Conservation (phyloP, 2,888 invertebrate species). For the Philonicus albiceps region DNA sequence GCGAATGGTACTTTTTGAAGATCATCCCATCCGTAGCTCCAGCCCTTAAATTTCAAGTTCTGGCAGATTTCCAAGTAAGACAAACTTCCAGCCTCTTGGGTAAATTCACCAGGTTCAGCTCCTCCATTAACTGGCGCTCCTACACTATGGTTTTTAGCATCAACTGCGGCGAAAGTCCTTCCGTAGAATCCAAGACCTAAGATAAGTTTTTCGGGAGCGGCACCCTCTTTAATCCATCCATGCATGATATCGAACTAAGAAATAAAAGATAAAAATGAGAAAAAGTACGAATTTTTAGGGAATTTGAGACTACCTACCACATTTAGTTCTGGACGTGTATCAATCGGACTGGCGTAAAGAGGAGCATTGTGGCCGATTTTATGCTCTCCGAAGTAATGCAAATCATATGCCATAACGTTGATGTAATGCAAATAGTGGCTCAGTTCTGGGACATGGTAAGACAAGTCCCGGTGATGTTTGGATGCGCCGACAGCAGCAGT, state of each 20-base stretch:
- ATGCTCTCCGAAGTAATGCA: constrained; percentile 66
- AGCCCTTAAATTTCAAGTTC: constrained; percentile 51
- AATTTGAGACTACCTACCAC: constrained; percentile 58
- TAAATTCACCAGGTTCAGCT: constrained; percentile 65
- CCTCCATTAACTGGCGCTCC: constrained; percentile 63
- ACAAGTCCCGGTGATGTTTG: constrained; percentile 58
- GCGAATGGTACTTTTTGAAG: constrained; percentile 59
- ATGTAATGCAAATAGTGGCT: constrained; percentile 65
- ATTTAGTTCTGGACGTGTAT: constrained; percentile 55
- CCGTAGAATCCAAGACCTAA: constrained; percentile 63
- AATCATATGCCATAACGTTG: constrained; percentile 69
- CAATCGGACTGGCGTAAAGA: constrained; percentile 57
- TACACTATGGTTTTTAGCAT: constrained; percentile 58
- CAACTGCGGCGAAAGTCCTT: constrained; percentile 60
- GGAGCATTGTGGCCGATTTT: constrained; percentile 66
- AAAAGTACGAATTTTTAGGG: neutral
- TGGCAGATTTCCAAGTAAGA: constrained; percentile 65
- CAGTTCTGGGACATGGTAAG: constrained; percentile 66
- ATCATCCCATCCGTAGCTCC: constrained; percentile 56
- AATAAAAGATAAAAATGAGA: neutral
- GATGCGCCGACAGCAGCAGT: constrained; percentile 67
- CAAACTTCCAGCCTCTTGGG: constrained; percentile 64
- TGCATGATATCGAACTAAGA: constrained; percentile 59
- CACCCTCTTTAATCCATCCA: constrained; percentile 60
- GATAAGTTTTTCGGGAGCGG: constrained; percentile 58